Conservation (phyloP, 2,797 vertebrate genomes). For the Mormyrops attenuatus region DNA sequence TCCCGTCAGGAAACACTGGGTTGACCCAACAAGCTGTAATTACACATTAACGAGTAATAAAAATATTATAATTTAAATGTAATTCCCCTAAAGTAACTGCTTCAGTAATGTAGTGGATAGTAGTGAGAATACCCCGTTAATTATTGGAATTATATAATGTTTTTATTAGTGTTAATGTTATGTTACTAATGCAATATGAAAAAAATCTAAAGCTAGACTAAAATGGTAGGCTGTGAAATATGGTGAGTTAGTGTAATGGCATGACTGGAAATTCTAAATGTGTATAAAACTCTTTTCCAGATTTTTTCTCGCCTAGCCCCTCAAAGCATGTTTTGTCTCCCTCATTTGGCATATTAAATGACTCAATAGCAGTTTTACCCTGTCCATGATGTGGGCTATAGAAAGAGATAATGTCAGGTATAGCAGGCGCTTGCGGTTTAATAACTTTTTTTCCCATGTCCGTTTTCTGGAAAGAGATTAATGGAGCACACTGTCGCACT, state of each 20-base stretch:
- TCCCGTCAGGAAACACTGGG: background rate
- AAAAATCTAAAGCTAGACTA: background rate
- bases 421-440: background rate
- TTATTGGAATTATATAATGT: background rate
- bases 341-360: background rate
- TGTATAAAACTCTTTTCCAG: background rate
- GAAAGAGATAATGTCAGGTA: conserved; percentile 18
- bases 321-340: background rate
- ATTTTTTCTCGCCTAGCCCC: background rate
- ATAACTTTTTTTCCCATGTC: conserved; percentile 16
- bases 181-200: background rate
- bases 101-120: background rate
- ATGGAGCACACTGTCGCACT: background rate
- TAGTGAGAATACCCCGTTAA: background rate
- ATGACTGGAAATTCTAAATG: background rate
- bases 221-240: background rate
- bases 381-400: background rate
- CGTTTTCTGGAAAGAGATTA: conserved; percentile 18
- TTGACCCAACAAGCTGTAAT: background rate
- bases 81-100: background rate
- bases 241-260: background rate
- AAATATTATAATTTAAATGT: background rate
- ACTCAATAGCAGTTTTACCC: background rate
- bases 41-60: background rate
- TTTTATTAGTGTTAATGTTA: background rate